A percentile compares a stretch with the other conserved stretches of the same genome.
Conservation (phyloP, 2,888 invertebrate genomes). For the Cryptocephalus moraei region DNA sequence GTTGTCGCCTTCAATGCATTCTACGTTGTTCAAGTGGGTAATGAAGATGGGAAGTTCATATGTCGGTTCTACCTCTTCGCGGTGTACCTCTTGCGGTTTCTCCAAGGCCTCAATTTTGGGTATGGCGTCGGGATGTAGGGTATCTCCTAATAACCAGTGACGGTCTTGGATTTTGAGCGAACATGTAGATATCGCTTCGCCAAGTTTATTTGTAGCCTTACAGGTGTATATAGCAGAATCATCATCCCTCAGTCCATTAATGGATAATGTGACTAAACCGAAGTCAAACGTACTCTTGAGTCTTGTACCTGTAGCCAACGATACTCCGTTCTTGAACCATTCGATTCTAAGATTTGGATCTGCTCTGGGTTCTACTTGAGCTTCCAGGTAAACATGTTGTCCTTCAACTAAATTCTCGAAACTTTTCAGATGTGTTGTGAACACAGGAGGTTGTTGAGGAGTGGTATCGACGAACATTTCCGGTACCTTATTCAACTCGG, state of each 20-base stretch:
- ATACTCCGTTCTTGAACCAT: conserved; percentile 88
- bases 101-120: conserved; percentile 80
- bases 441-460: conserved; percentile 89
- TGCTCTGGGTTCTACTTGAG: conserved; percentile 82
- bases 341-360: conserved; percentile 81
- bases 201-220: conserved; percentile 84
- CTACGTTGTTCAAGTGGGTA: conserved; percentile 81
- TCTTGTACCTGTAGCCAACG: conserved; percentile 78
- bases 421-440: conserved; percentile 82
- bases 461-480: conserved; percentile 79
- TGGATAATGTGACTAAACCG: conserved; percentile 86
- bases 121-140: conserved; percentile 81
- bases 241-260: conserved; percentile 76
- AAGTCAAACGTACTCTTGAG: conserved; percentile 93
- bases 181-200: conserved; percentile 89
- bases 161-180: conserved; percentile 81
- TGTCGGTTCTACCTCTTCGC: conserved; percentile 62
- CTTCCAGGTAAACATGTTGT: conserved; percentile 77
- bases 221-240: conserved; percentile 95
- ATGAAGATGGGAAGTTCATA: conserved; percentile 85
- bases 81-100: conserved; percentile 57
- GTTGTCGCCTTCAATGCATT: conserved; percentile 78
- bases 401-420: conserved; percentile 77
- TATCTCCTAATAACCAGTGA: conserved; percentile 79
- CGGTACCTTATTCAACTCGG: conserved; percentile 82